Percentiles rank a stretch among this genome's conserved stretches.
These are phyloP conservation scores for Phthorimaea operculella DNA, from an alignment of 1,140 invertebrate genomes.

Conservation along the genomic window DNA sequence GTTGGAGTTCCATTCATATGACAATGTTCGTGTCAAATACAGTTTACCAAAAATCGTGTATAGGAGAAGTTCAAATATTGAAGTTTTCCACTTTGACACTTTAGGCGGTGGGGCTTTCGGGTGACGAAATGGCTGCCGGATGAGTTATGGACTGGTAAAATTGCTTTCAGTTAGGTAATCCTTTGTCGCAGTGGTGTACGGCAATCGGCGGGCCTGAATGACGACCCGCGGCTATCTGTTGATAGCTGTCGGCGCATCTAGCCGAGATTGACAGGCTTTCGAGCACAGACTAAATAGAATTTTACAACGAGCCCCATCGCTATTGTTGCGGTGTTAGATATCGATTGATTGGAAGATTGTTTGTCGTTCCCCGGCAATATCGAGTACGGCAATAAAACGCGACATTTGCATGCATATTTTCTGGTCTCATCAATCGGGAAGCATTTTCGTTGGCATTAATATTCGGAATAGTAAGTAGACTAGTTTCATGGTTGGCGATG, in stretches of 20 bases:
- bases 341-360: constrained; percentile 1
- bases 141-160: constrained; percentile 31
- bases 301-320: constrained; percentile 18
- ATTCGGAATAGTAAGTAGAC: neutral
- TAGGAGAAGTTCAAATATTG: constrained; percentile 3
- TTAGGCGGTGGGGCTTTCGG: constrained; percentile 5
- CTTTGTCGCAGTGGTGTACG: constrained; percentile 30
- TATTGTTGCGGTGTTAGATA: constrained; percentile 14
- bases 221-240: constrained; percentile 34
- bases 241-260: constrained; percentile 29
- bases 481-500: constrained; percentile 18
- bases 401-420: too few relatives aligned
- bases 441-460: neutral
- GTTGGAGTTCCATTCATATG: constrained; percentile 6
- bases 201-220: constrained; percentile 20
- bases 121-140: constrained; percentile 19
- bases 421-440: neutral
- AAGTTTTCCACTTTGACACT: constrained; percentile 6
- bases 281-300: constrained; percentile 28
- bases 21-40: constrained; percentile 7
- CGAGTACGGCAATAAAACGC: too few relatives aligned
- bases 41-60: constrained; percentile 4
- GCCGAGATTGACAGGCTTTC: constrained; percentile 27
- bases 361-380: neutral
- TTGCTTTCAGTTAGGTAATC: constrained; percentile 35